Evolutionary conservation across 2,113 vertebrate genomes (phyloP), one percentile per base, ranked within the genome.

Genomic region (Xiphophorus couchianus): DNA sequence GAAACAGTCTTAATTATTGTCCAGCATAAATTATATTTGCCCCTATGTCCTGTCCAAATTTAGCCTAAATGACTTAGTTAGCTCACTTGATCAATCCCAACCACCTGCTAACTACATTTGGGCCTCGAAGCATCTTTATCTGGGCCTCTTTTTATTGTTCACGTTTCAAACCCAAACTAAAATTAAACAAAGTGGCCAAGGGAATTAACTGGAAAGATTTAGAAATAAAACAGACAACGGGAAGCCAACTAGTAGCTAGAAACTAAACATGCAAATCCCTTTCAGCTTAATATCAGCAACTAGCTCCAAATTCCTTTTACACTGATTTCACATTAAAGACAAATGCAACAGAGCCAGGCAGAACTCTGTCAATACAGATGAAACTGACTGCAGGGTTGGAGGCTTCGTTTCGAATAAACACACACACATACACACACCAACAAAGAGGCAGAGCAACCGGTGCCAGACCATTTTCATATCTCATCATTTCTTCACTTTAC

Each of bases 271-370:
- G 77, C 76, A 88, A 88, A 84, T 86, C 68, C 76, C 62, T 51
- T 74, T 66, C 66, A 65, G 74, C 51, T 84, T 82, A 66, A 82
- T 86, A 89, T 82, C 74, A 82, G 65, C 60, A 73, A 75, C 83
- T 77, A 84, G 81, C 83, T 84, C 76, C 62, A 15, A 78, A 81
- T 81, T 67, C 31, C 68, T 71, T 81, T 71, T 80, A 72, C 82
- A 85, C 78, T 84, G 87, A 90, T 85, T 82, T 68, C 39, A 86
- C 66, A 88, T 85, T 78, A 81, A 71, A 79, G 79, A 85, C 79
- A 84, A 85, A 85, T 74, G 74, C 76, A 84, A 76, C 85, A 78
- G 62, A 73, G 70, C 51, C 37, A 74, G 76, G 88, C 31, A 62
- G 69, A 82, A 78, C 60, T 76, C 60, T 71, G 82, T 84, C 76